These are phyloP conservation scores for Prionchulus punctatus DNA, from an alignment of 2,888 invertebrate genomes.

Conservation along the genomic window DNA sequence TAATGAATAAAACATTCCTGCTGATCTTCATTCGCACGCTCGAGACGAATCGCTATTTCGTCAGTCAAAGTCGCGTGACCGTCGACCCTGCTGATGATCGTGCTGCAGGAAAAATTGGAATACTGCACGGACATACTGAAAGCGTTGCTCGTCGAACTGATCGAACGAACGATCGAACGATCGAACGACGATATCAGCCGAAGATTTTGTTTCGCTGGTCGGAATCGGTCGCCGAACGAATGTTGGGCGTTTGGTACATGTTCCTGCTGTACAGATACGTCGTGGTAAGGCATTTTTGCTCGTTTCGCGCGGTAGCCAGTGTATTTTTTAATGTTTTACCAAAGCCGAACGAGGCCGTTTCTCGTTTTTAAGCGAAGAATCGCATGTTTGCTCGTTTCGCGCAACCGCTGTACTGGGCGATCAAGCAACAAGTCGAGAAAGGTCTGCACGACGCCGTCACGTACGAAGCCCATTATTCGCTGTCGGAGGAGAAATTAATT, in stretches of 20 bases:
- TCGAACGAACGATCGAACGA: slow-evolving; percentile 94
- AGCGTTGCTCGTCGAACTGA: slow-evolving; percentile 83
- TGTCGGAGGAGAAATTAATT: slow-evolving; percentile 96
- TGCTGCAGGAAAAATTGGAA: slow-evolving; percentile 95
- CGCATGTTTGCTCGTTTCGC: too few species aligned
- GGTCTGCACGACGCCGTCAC: slow-evolving; percentile 96
- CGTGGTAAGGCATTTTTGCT: too few species aligned
- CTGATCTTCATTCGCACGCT: slow-evolving; percentile 89
- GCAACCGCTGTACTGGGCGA: slow-evolving; percentile 93
- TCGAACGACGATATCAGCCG: slow-evolving; percentile 53
- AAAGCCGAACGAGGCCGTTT: too few species aligned
- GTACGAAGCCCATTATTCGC: slow-evolving; percentile 90
- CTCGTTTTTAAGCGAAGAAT: too few species aligned
- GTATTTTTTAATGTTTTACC: too few species aligned
- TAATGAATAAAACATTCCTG: slow-evolving; percentile 95
- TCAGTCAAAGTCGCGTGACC: slow-evolving; percentile 85
- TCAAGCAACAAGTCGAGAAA: slow-evolving; percentile 98
- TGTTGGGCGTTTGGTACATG: slow-evolving; percentile 99
- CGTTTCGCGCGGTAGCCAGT: too few species aligned
- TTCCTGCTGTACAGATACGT: slow-evolving; percentile 93
- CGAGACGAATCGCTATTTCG: slow-evolving; percentile 86
- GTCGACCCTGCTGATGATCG: too few species aligned
- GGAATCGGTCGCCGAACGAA: slow-evolving; percentile 97
- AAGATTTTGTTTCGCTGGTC: slow-evolving; percentile 44
- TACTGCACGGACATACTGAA: slow-evolving; percentile 98